Conservation (phyloP, 2,113 vertebrate species). For the Pteropus alecto region DNA sequence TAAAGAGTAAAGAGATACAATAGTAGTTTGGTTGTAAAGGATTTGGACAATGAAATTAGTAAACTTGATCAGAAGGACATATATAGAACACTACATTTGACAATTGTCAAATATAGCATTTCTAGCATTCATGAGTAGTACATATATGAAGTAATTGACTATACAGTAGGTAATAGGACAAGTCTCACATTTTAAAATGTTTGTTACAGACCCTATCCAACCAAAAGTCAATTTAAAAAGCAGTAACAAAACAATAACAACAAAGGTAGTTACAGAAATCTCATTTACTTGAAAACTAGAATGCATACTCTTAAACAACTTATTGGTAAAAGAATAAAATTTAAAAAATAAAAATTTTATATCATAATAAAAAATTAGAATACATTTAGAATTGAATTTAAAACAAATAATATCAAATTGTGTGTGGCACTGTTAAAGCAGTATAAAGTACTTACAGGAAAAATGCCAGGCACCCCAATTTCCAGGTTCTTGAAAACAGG, state of each 20-base stretch:
- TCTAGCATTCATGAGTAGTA: neutral
- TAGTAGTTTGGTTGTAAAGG: neutral
- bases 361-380: neutral
- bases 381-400: neutral
- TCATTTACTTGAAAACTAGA: neutral
- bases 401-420: neutral
- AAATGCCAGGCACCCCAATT: neutral
- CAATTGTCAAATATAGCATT: neutral
- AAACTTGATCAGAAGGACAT: neutral
- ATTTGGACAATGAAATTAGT: neutral
- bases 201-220: neutral
- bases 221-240: neutral
- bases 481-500: neutral
- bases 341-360: neutral
- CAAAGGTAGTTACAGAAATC: neutral
- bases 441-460: neutral
- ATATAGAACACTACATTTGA: neutral
- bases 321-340: neutral
- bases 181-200: neutral
- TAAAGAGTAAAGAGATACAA: neutral
- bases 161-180: neutral
- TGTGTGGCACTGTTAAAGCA: neutral
- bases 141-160: neutral
- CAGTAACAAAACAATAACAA: neutral
- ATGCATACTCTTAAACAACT: neutral